Evolutionary conservation across 30 jellyfish, hydroid and myxozoan genomes (phyloP), one percentile per base, ranked within the genome.

Genomic region (Aurelia sp.): DNA sequence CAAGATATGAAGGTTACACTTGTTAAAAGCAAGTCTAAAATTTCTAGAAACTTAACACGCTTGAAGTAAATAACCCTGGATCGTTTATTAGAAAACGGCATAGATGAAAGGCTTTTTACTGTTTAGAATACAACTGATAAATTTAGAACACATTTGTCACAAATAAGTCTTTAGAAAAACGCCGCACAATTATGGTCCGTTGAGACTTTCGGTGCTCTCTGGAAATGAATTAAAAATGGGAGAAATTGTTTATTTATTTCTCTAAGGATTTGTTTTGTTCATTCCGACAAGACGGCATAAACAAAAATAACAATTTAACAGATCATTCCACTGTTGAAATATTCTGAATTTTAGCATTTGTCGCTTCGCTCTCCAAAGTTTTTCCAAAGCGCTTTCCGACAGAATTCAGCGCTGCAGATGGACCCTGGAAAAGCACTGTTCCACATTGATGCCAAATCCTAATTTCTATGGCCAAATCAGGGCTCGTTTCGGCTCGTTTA

Each of bases 181-280:
- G 85, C 21, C 73, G 74, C 16, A 74, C 63, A 52, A 74, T 74
- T 3, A 74, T 74, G 41, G 51, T n/a, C 85, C 85, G 44, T 53
- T 74, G 85, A 74, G 73, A 53, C 73, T 18, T 37, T 11, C 85
- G 85, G 50, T 74, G 85, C 85, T 55, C 31, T 37, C 47, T 20
- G 33, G 60, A 53, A 51, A 47, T 53, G 55, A 47, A 74, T 51
- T 70, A 19, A 63, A 21, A 55, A 74, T 74, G 58, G 66, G 35
- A 57, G 66, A 55, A 53, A 31, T 23, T 53, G 69, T 62, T 48
- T 66, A 41, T 62, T 48, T 66, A 19, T 72, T 72, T 72, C 31
- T 37, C 68, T 5, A 37, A 17, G 67, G 64, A 59, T 37, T 74
- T 53, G 73, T 74, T 27, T 51, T 74, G 85, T 74, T 47, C 73